phyloP scores from a whole-genome alignment of 2,888 invertebrate species.

The Mechanitis mazaeus region DNA sequence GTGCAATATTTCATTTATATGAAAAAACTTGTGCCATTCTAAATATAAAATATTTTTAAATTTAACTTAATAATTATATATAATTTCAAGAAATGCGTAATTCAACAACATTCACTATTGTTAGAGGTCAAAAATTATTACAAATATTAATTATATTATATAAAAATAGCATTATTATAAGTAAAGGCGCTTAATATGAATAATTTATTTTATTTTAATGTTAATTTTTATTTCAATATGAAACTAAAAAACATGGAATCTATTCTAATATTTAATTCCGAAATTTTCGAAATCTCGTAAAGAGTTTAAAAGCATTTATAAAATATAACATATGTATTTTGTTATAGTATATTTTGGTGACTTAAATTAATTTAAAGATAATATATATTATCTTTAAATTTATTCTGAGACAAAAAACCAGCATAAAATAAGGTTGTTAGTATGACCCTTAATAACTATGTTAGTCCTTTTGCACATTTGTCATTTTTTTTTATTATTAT shows the following conservation, averaged over 20 bases:
- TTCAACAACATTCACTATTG: conserved; percentile 36
- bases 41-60: too few species aligned
- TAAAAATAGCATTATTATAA: conserved; percentile 31
- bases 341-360: too few species aligned
- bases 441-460: too few species aligned
- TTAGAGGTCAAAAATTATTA: conserved; percentile 34
- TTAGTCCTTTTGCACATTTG: too few species aligned
- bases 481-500: too few species aligned
- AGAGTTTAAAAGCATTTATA: conserved; percentile 20
- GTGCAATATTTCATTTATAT: too few species aligned
- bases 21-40: too few species aligned
- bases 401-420: too few species aligned
- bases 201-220: conserved; percentile 8
- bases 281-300: conserved; percentile 11
- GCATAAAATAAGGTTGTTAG: too few species aligned
- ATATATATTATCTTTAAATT: too few species aligned
- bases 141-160: conserved; percentile 31
- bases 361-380: too few species aligned
- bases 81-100: conserved; percentile 45
- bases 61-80: too few species aligned
- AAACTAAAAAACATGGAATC: background rate
- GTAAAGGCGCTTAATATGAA: conserved; percentile 11
- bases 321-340: background rate
- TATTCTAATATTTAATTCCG: background rate
- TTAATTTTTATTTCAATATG: background rate